phyloP scores from a whole-genome alignment of 2,797 vertebrate genomes.

The Lacerta agilis region DNA sequence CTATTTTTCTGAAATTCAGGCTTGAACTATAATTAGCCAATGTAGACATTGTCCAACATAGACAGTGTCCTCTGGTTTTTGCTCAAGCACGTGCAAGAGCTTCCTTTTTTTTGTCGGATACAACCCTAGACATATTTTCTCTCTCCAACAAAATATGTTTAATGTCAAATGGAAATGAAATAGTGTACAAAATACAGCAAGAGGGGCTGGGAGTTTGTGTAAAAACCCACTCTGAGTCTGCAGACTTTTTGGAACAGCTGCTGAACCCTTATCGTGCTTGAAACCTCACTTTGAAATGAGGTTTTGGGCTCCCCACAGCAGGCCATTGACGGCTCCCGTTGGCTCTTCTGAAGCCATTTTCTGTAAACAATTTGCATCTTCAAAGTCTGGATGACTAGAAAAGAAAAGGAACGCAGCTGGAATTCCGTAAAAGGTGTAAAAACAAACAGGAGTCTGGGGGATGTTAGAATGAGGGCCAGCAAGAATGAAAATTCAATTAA shows the following conservation, averaged over 20 bases:
- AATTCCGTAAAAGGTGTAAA: neutral
- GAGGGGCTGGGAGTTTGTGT: slow-evolving; percentile 18
- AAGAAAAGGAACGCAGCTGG: neutral
- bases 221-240: neutral
- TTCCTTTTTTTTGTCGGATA: slow-evolving; percentile 1
- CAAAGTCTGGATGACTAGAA: slow-evolving; percentile 25
- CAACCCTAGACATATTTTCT: slow-evolving; percentile 19
- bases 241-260: slow-evolving; percentile 55
- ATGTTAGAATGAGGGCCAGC: neutral
- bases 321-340: slow-evolving; percentile 19
- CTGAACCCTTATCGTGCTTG: slow-evolving; percentile 44
- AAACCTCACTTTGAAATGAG: slow-evolving; percentile 60
- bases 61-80: slow-evolving; percentile 56
- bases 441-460: neutral
- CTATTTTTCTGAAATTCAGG: slow-evolving; percentile 13
- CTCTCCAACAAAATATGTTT: slow-evolving; percentile 39
- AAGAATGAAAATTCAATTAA: slow-evolving; percentile 29
- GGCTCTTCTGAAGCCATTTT: slow-evolving; percentile 46
- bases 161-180: slow-evolving; percentile 56
- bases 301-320: slow-evolving; percentile 41
- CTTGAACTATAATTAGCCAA: slow-evolving; percentile 41
- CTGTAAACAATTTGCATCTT: slow-evolving; percentile 49
- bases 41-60: slow-evolving; percentile 22
- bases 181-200: slow-evolving; percentile 43
- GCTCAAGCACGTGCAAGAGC: slow-evolving; percentile 43